Conservation (phyloP, 2,888 invertebrate genomes). For the Lycaena phlaeas region DNA sequence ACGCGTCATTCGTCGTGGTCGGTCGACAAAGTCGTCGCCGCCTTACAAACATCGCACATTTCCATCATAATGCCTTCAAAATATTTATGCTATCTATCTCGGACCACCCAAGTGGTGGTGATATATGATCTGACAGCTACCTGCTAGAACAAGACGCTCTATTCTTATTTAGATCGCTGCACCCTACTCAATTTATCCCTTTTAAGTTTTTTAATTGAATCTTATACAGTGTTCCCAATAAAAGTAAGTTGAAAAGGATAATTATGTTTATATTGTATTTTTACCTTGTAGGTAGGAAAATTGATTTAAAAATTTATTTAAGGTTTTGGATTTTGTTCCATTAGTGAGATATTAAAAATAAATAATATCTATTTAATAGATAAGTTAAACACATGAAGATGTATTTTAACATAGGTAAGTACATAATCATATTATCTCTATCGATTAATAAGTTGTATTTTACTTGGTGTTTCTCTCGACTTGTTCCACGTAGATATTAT, state of each 20-base stretch:
- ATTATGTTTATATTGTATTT: too few relatives aligned
- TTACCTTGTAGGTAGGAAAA: too few relatives aligned
- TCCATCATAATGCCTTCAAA: constrained; percentile 66
- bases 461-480: too few relatives aligned
- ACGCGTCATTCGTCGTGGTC: constrained; percentile 54
- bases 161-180: constrained; percentile 42
- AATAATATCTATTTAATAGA: too few relatives aligned
- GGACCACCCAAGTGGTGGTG: constrained; percentile 60
- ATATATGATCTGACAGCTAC: constrained; percentile 56
- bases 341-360: too few relatives aligned
- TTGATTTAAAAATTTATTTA: too few relatives aligned
- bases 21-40: constrained; percentile 44
- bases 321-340: too few relatives aligned
- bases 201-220: constrained; percentile 17
- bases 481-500: too few relatives aligned
- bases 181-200: constrained; percentile 22
- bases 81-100: constrained; percentile 58
- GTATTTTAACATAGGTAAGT: too few relatives aligned
- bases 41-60: constrained; percentile 48
- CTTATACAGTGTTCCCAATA: not conserved
- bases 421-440: too few relatives aligned
- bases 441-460: too few relatives aligned
- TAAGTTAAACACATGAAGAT: too few relatives aligned
- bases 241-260: constrained; percentile 7
- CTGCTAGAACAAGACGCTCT: constrained; percentile 54